A percentile compares a stretch with the other conserved stretches of the same genome.
Conservation (phyloP, 2,888 invertebrate species). For the Erpobdella octoculata region DNA sequence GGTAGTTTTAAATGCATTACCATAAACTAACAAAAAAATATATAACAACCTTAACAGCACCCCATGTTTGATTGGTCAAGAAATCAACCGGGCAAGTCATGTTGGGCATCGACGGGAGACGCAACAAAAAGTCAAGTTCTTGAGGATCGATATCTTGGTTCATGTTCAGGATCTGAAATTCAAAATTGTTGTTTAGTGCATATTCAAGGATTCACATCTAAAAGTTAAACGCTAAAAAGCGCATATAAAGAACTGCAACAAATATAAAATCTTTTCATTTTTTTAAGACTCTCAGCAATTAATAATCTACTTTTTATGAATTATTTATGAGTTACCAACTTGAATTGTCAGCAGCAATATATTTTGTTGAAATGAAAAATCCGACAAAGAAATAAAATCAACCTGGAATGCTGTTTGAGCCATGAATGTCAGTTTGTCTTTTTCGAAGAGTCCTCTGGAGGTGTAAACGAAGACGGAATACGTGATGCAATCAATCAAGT, state of each 20-base stretch:
- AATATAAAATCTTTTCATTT: too few relatives aligned
- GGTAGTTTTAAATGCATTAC: neutral
- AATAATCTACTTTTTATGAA: too few relatives aligned
- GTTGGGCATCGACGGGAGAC: constrained; percentile 84
- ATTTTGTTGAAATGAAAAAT: neutral
- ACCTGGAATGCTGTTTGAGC: constrained; percentile 93
- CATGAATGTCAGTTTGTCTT: constrained; percentile 88
- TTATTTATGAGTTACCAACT: neutral
- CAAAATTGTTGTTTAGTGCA: neutral
- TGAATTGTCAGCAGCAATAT: constrained; percentile 3
- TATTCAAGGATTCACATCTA: neutral
- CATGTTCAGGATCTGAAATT: constrained; percentile 71
- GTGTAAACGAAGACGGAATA: constrained; percentile 91
- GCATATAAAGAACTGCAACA: neutral
- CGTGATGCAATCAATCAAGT: constrained; percentile 86
- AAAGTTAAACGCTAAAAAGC: too few relatives aligned
- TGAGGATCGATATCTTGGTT: constrained; percentile 74
- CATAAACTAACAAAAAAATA: neutral
- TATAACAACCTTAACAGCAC: constrained; percentile 67
- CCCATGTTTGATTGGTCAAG: constrained; percentile 83
- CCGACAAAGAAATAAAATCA: constrained; percentile 19
- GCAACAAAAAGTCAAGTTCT: constrained; percentile 82
- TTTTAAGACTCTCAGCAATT: too few relatives aligned
- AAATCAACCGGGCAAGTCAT: constrained; percentile 90
- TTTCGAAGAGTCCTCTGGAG: constrained; percentile 84